These are phyloP conservation scores for Drosophila teissieri DNA, from an alignment of 1,140 invertebrate genomes.

Conservation along the genomic window DNA sequence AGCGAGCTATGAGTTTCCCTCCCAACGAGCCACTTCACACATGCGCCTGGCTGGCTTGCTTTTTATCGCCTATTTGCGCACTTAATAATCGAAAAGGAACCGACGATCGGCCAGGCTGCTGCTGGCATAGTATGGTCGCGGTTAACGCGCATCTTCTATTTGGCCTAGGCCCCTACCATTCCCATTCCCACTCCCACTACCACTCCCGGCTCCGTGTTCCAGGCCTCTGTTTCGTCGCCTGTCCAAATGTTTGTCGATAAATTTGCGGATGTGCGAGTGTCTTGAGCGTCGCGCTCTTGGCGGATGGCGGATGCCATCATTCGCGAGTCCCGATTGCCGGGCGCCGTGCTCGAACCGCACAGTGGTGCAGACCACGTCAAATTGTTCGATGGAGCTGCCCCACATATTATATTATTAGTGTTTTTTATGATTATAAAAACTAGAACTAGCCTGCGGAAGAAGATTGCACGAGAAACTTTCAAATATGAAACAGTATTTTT, in stretches of 20 bases:
- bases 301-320: conserved; percentile 81
- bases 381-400: background rate
- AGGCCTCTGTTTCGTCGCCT: conserved; percentile 48
- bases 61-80: conserved; percentile 80
- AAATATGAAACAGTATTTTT: too few relatives aligned
- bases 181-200: too few relatives aligned
- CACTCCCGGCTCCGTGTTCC: background rate
- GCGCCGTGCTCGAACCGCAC: conserved; percentile 28
- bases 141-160: conserved; percentile 31
- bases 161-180: conserved; percentile 50
- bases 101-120: conserved; percentile 64
- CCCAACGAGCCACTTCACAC: conserved; percentile 23
- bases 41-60: conserved; percentile 50
- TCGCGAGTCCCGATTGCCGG: conserved; percentile 59
- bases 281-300: conserved; percentile 71
- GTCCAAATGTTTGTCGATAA: conserved; percentile 84
- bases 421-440: too few relatives aligned
- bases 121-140: conserved; percentile 1
- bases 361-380: conserved; percentile 3
- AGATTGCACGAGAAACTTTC: too few relatives aligned
- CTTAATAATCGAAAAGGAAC: conserved; percentile 83
- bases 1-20: conserved; percentile 68
- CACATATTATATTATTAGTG: background rate
- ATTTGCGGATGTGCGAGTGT: conserved; percentile 82
- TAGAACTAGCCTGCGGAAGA: too few relatives aligned